Evolutionary conservation across 2,888 invertebrate species (phyloP).

Genomic region (Dolichomitus sp.): DNA sequence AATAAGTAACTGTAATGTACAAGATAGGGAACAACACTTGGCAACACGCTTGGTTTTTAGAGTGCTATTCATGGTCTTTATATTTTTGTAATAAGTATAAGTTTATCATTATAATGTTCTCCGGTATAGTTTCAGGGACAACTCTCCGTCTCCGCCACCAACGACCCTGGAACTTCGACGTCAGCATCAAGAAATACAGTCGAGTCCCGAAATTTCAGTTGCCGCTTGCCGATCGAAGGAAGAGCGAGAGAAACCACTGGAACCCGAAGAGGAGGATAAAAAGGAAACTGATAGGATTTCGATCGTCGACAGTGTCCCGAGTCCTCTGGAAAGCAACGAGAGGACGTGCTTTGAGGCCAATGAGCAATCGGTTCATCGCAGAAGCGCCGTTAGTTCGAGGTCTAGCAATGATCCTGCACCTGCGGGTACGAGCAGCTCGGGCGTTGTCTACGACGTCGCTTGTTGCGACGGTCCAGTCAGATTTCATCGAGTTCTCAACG

Average conservation of each 20-base stretch:
- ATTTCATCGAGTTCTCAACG: slow-evolving; percentile 94
- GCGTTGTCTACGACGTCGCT: slow-evolving; percentile 93
- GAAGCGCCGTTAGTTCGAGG: slow-evolving; percentile 56
- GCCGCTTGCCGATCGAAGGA: slow-evolving; percentile 55
- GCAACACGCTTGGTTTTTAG: too few relatives aligned
- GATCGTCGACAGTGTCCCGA: slow-evolving; percentile 59
- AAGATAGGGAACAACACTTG: too few relatives aligned
- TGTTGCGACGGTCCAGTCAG: slow-evolving; percentile 97
- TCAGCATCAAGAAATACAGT: slow-evolving; percentile 43
- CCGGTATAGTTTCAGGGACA: slow-evolving; percentile 64
- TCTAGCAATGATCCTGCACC: slow-evolving; percentile 61
- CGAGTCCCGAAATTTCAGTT: slow-evolving; percentile 54
- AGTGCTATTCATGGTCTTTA: background rate
- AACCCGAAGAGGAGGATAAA: slow-evolving; percentile 39
- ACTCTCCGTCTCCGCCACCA: slow-evolving; percentile 65
- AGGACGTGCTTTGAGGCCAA: slow-evolving; percentile 60
- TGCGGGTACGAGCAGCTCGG: slow-evolving; percentile 82
- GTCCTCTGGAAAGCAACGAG: slow-evolving; percentile 70
- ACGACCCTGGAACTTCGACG: slow-evolving; percentile 52
- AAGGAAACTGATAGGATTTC: slow-evolving; percentile 42
- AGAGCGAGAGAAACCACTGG: slow-evolving; percentile 45
- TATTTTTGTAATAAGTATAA: background rate
- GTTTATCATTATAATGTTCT: background rate
- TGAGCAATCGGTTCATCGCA: slow-evolving; percentile 51
- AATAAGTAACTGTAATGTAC: too few relatives aligned